Conservation (phyloP, 2,113 vertebrate species). For the Salvelinus sp. region DNA sequence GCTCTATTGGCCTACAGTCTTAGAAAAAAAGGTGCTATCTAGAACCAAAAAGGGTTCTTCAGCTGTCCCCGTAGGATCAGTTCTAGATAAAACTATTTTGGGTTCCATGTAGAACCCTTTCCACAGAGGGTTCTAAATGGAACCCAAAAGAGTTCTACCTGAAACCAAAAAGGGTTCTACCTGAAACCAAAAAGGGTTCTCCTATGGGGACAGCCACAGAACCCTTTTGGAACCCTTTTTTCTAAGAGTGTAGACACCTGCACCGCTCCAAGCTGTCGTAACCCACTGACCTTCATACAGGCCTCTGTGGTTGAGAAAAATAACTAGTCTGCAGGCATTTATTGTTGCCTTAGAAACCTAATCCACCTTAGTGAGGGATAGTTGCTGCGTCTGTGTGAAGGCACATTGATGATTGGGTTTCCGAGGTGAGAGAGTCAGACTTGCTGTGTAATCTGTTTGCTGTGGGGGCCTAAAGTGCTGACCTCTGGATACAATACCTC, state of each 20-base stretch:
- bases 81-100: too few relatives aligned
- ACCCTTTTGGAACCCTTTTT: too few relatives aligned
- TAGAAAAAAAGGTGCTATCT: too few relatives aligned
- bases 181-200: too few relatives aligned
- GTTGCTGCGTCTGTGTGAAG: slow-evolving; percentile 56
- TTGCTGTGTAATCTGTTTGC: slow-evolving; percentile 67
- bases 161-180: too few relatives aligned
- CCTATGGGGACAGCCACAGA: too few relatives aligned
- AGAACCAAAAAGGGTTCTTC: too few relatives aligned
- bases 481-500: slow-evolving; percentile 46
- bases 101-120: too few relatives aligned
- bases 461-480: slow-evolving; percentile 53
- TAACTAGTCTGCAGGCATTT: slow-evolving; percentile 66
- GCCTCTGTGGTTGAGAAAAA: slow-evolving; percentile 57
- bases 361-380: slow-evolving; percentile 62
- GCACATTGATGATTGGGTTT: slow-evolving; percentile 56
- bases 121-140: too few relatives aligned
- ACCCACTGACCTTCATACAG: slow-evolving; percentile 67
- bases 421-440: slow-evolving; percentile 40
- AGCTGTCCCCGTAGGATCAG: too few relatives aligned
- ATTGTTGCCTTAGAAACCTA: slow-evolving; percentile 67
- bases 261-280: slow-evolving; percentile 41
- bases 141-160: too few relatives aligned
- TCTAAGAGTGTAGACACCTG: background rate
- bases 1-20: slow-evolving; percentile 19